Conservation (phyloP, 2,888 invertebrate genomes). For the Caenorhabditis sp. region DNA sequence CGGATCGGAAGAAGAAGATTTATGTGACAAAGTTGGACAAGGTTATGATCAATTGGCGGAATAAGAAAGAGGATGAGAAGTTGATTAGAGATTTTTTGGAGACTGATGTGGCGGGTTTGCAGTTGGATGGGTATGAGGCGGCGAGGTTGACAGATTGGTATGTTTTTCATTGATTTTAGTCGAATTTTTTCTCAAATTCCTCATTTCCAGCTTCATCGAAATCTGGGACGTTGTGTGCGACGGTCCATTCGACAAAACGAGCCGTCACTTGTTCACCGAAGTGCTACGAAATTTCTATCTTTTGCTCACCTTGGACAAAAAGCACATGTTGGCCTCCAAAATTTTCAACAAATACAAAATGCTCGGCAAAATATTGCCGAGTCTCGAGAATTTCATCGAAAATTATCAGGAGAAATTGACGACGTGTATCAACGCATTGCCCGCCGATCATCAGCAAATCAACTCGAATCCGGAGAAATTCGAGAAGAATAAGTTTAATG, state of each 20-base stretch:
- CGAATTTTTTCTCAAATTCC: too few relatives aligned
- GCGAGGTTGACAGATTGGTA: neutral
- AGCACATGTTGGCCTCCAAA: slow-evolving; percentile 15
- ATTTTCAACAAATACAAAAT: slow-evolving; percentile 17
- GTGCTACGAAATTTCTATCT: slow-evolving; percentile 24
- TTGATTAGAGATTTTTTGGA: neutral
- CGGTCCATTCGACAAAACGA: slow-evolving; percentile 7
- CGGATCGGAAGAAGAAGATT: slow-evolving; percentile 25
- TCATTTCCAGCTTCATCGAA: slow-evolving; percentile 13
- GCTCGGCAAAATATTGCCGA: slow-evolving; percentile 11
- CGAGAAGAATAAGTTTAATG: slow-evolving; percentile 9
- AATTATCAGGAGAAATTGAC: slow-evolving; percentile 21
- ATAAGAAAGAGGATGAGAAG: neutral
- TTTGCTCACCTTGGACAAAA: slow-evolving; percentile 13
- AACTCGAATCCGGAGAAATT: slow-evolving; percentile 13
- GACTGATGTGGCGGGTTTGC: neutral
- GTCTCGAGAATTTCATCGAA: slow-evolving; percentile 29
- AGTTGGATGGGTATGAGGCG: neutral
- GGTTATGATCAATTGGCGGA: slow-evolving; percentile 2
- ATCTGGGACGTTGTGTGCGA: slow-evolving; percentile 22
- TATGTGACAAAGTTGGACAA: slow-evolving; percentile 29
- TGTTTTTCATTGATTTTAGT: neutral
- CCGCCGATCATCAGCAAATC: slow-evolving; percentile 12
- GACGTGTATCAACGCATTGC: slow-evolving; percentile 14
- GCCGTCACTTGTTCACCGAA: slow-evolving; percentile 10